Evolutionary conservation across 2,797 vertebrate species (phyloP).

Genomic region (Cygnus olor): DNA sequence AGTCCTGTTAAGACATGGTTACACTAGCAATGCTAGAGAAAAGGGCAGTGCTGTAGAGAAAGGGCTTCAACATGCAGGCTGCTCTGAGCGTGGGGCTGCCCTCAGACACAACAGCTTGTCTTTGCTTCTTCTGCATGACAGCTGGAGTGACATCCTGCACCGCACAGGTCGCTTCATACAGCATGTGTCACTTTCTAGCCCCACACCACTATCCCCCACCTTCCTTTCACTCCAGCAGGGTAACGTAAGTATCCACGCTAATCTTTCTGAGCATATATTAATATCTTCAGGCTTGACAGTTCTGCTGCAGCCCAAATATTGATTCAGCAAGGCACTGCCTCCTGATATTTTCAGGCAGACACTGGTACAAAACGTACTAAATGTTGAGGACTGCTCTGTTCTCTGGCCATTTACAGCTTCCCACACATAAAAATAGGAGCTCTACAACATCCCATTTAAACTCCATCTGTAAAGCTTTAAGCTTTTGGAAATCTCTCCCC

Average conservation of each 20-base stretch:
- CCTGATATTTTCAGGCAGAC: not conserved
- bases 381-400: not conserved
- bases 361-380: not conserved
- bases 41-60: not conserved
- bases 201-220: not conserved
- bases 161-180: not conserved
- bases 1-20: not conserved
- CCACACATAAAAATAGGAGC: not conserved
- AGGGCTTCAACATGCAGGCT: accelerated
- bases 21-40: not conserved
- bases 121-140: not conserved
- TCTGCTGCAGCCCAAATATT: not conserved
- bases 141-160: not conserved
- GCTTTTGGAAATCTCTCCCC: not conserved
- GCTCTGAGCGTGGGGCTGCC: accelerated
- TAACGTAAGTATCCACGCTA: not conserved
- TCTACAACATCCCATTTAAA: not conserved
- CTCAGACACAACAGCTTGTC: not conserved
- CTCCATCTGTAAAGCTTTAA: not conserved
- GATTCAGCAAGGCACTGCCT: not conserved
- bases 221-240: not conserved
- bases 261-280: not conserved
- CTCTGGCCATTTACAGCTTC: not conserved
- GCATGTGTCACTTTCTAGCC: too few relatives aligned
- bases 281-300: not conserved